Evolutionary conservation across 2,888 invertebrate genomes (phyloP).

Genomic region (Buathra laborator): DNA sequence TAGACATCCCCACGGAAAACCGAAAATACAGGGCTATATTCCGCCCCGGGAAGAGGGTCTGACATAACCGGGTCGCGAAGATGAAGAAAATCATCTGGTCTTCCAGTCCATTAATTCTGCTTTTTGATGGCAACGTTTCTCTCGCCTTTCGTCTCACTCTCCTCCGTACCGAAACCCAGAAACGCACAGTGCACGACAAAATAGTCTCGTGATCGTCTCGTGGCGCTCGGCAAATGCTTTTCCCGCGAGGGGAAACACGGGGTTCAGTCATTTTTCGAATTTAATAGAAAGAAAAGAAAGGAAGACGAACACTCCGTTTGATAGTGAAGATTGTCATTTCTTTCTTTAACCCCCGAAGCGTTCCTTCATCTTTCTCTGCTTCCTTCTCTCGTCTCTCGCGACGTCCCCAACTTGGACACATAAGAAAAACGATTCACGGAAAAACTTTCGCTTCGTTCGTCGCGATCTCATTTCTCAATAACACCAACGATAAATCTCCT

Average conservation of each 20-base stretch:
- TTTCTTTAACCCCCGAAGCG: background rate
- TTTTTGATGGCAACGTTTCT: slow-evolving; percentile 28
- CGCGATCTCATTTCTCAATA: slow-evolving; percentile 64
- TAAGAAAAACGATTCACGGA: slow-evolving; percentile 57
- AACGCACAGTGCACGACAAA: background rate
- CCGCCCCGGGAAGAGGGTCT: slow-evolving; percentile 6
- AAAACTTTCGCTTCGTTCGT: slow-evolving; percentile 51
- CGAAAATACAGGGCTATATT: slow-evolving; percentile 11
- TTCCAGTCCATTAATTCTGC: slow-evolving; percentile 43
- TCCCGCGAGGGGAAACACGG: background rate
- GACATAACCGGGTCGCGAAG: slow-evolving; percentile 35
- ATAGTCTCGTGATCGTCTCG: background rate
- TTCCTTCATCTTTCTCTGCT: slow-evolving; percentile 16
- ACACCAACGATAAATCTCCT: slow-evolving; percentile 61
- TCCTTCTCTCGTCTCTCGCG: slow-evolving; percentile 10
- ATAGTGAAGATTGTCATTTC: slow-evolving; percentile 11
- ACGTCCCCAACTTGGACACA: slow-evolving; percentile 50
- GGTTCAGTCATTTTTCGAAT: slow-evolving; percentile 5
- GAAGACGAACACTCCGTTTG: background rate
- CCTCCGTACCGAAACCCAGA: background rate
- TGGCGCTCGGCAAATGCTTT: background rate
- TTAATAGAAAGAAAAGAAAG: slow-evolving; percentile 5
- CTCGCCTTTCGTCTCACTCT: background rate
- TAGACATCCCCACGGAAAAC: background rate
- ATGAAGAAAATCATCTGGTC: slow-evolving; percentile 39